Conservation (phyloP, 2,797 vertebrate genomes). For the Sebastiscus tertius region DNA sequence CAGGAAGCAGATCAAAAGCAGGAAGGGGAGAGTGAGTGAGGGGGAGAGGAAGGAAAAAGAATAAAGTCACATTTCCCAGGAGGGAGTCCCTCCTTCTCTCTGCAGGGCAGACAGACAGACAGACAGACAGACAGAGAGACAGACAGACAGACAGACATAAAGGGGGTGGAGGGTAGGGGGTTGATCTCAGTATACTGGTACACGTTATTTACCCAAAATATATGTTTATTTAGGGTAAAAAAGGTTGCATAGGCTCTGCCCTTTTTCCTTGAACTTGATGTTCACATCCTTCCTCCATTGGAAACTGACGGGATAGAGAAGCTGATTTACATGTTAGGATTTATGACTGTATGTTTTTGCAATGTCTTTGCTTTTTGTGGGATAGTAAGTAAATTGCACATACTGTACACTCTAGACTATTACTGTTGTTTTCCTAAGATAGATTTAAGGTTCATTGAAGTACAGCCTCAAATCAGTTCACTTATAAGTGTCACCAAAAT, state of each 20-base stretch:
- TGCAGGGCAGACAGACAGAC: not conserved
- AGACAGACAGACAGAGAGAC: not conserved
- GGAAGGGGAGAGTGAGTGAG: constrained; percentile 42
- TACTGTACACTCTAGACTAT: not conserved
- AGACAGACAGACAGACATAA: not conserved
- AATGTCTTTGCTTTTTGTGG: not conserved
- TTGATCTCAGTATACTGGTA: not conserved
- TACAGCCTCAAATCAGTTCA: not conserved
- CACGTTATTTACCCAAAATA: not conserved
- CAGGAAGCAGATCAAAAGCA: constrained; percentile 50
- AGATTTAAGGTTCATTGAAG: not conserved
- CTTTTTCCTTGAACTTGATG: not conserved
- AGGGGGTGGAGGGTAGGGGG: too few species aligned
- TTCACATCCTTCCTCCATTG: not conserved
- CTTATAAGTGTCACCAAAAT: not conserved
- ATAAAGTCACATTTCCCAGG: constrained; percentile 22
- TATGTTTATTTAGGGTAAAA: not conserved
- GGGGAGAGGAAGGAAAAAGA: constrained; percentile 29
- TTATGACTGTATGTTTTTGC: not conserved
- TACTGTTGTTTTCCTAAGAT: not conserved
- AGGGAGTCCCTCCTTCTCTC: constrained; percentile 11
- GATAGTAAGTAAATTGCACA: not conserved
- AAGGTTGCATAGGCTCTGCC: not conserved
- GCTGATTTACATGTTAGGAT: not conserved
- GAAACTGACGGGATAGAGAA: not conserved